phyloP scores from a whole-genome alignment of 2,888 invertebrate genomes.

The Cyclophora albipunctata region DNA sequence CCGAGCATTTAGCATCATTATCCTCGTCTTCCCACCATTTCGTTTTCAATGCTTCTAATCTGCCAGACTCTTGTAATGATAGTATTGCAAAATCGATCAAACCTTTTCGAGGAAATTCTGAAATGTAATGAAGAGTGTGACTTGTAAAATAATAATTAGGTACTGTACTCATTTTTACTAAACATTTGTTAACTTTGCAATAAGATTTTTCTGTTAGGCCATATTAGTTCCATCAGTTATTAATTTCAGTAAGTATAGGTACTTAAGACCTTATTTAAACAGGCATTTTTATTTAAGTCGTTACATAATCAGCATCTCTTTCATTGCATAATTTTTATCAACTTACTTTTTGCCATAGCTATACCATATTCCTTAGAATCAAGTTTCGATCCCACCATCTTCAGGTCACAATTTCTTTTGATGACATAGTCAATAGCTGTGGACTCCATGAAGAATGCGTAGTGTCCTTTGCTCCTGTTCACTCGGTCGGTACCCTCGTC shows the following conservation, averaged over 20 bases:
- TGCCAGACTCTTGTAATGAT: conserved; percentile 89
- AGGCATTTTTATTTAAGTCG: too few species aligned
- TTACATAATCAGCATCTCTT: too few species aligned
- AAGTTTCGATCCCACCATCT: conserved; percentile 84
- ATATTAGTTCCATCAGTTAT: too few species aligned
- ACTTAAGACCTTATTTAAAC: too few species aligned
- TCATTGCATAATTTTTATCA: too few species aligned
- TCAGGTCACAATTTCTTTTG: conserved; percentile 86
- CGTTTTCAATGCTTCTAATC: conserved; percentile 82
- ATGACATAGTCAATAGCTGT: conserved; percentile 93
- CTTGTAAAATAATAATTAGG: too few species aligned
- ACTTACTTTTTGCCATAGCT: conserved; percentile 87
- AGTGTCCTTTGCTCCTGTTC: conserved; percentile 81
- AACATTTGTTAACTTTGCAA: too few species aligned
- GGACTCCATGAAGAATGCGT: conserved; percentile 98
- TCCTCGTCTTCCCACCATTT: conserved; percentile 92
- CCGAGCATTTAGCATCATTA: conserved; percentile 53
- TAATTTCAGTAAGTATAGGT: too few species aligned
- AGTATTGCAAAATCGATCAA: conserved; percentile 89
- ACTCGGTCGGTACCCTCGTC: conserved; percentile 91
- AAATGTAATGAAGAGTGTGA: conserved; percentile 15
- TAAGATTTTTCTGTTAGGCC: too few species aligned
- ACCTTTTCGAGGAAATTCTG: conserved; percentile 83
- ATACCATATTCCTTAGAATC: conserved; percentile 91
- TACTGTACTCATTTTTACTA: too few species aligned